phyloP scores from a whole-genome alignment of 2,888 invertebrate genomes.

The Eucriotettix oculatus region DNA sequence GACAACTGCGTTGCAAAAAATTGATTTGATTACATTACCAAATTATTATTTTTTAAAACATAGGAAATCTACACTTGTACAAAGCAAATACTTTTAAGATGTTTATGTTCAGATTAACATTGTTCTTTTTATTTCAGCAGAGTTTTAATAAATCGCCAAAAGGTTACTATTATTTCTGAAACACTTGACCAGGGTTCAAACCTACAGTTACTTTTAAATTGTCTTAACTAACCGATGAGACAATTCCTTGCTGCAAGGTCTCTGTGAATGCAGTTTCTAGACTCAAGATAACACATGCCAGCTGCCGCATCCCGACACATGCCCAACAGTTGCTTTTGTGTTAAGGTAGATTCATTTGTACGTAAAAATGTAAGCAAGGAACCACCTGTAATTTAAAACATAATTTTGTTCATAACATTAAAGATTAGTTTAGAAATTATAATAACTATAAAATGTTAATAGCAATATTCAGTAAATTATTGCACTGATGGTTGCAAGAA shows the following conservation, averaged over 20 bases:
- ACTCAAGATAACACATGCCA: slow-evolving; percentile 90
- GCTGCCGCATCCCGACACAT: slow-evolving; percentile 91
- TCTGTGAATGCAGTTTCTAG: slow-evolving; percentile 89
- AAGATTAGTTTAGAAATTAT: neutral
- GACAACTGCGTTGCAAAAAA: neutral
- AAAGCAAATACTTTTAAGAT: too few species aligned
- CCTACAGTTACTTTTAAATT: neutral
- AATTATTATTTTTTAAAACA: neutral
- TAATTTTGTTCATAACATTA: neutral
- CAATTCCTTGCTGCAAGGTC: slow-evolving; percentile 93
- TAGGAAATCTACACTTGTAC: neutral
- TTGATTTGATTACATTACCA: neutral
- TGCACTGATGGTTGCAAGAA: neutral
- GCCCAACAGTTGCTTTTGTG: slow-evolving; percentile 49
- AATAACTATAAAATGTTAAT: neutral
- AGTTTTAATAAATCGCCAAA: neutral
- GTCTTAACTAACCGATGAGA: slow-evolving; percentile 43
- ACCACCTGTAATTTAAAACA: slow-evolving; percentile 43
- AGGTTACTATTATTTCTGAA: neutral
- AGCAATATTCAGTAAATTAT: neutral
- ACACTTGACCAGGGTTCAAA: neutral
- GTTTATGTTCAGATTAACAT: too few species aligned
- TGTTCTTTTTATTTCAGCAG: too few species aligned
- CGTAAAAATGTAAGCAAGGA: slow-evolving; percentile 78
- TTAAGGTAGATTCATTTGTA: slow-evolving; percentile 51